Evolutionary conservation across 2,888 invertebrate genomes (phyloP).

Genomic region (Vanessa cardui): DNA sequence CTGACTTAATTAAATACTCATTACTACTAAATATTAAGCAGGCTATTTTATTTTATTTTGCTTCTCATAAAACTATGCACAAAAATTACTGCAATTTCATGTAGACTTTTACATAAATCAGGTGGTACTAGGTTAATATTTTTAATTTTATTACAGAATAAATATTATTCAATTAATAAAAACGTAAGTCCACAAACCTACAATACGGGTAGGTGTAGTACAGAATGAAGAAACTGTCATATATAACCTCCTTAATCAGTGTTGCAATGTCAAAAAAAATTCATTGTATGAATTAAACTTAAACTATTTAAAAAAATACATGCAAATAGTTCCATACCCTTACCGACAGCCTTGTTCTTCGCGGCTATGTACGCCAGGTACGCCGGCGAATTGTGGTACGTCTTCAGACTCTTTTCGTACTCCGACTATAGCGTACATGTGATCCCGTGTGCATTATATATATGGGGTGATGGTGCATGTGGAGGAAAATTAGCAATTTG

Average conservation of each 20-base stretch:
- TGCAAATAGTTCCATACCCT: slow-evolving; percentile 53
- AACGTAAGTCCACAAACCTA: too few relatives aligned
- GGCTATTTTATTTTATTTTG: too few relatives aligned
- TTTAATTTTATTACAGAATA: too few relatives aligned
- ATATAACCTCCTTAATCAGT: neutral
- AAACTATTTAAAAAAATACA: slow-evolving; percentile 38
- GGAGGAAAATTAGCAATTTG: slow-evolving; percentile 61
- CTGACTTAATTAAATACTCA: too few relatives aligned
- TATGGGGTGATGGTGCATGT: slow-evolving; percentile 73
- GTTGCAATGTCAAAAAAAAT: neutral
- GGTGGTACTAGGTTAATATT: too few relatives aligned
- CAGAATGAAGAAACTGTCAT: neutral
- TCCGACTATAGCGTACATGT: slow-evolving; percentile 83
- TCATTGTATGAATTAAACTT: neutral
- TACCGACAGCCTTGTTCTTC: slow-evolving; percentile 94
- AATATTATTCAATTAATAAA: too few relatives aligned
- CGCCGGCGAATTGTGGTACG: slow-evolving; percentile 97
- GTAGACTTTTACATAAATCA: too few relatives aligned
- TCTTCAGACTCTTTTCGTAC: slow-evolving; percentile 96
- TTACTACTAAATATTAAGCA: too few relatives aligned
- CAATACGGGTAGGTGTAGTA: too few relatives aligned
- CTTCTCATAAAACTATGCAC: too few relatives aligned
- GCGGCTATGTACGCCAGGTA: slow-evolving; percentile 96
- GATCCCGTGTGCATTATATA: slow-evolving; percentile 52
- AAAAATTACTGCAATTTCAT: too few relatives aligned